These are phyloP conservation scores for Fragum fragum DNA, from an alignment of 2,888 invertebrate species.

Conservation along the genomic window DNA sequence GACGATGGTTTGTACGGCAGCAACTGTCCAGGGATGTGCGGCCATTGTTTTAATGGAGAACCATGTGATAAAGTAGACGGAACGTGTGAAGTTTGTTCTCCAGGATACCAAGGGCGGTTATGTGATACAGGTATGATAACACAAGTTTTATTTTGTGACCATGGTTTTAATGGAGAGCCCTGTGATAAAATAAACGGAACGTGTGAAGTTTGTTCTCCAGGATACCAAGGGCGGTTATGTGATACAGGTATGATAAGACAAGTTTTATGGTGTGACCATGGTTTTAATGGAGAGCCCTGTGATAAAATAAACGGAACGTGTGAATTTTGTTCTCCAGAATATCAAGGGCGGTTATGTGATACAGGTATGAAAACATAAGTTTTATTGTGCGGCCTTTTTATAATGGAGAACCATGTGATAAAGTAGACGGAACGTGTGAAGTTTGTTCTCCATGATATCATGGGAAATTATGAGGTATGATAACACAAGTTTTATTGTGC, in stretches of 20 bases:
- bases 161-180: neutral
- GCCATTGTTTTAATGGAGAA: neutral
- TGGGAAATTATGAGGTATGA: too few species aligned
- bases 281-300: neutral
- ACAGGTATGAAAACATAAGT: neutral
- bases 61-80: constrained; percentile 10
- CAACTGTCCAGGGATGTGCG: neutral
- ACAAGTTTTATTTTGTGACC: too few species aligned
- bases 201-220: neutral
- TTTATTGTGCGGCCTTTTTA: too few species aligned
- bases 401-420: too few species aligned
- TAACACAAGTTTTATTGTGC: too few species aligned
- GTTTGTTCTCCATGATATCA: too few species aligned
- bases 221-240: neutral
- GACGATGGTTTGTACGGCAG: constrained; percentile 1
- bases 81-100: neutral
- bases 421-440: too few species aligned
- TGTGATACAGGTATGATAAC: constrained; percentile 12
- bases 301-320: constrained; percentile 1
- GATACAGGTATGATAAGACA: too few species aligned
- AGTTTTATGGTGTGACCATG: neutral
- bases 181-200: constrained; percentile 4
- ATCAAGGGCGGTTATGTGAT: constrained; percentile 7
- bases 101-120: neutral
- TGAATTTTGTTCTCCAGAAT: neutral